A percentile compares a stretch with the other conserved stretches of the same genome.
Evolutionary conservation across 1,140 invertebrate genomes (phyloP).

Genomic region (Teleopsis dalmanni): DNA sequence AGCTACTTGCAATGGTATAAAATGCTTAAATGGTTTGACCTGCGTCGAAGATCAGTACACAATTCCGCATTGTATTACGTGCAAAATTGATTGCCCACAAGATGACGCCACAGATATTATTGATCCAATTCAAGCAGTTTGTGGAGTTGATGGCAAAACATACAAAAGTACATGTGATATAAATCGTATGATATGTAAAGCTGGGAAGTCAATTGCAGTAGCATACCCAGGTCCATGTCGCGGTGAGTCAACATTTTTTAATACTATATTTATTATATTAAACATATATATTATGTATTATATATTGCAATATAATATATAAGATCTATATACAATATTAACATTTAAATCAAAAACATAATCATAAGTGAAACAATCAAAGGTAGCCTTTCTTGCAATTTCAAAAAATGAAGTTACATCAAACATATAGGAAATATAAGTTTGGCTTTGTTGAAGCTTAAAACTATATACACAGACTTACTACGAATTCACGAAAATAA

Average conservation of each 20-base stretch:
- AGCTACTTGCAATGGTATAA: conserved; percentile 70
- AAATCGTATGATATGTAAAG: conserved; percentile 70
- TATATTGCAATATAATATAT: too few relatives aligned
- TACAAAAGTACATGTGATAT: conserved; percentile 82
- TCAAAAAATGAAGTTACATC: too few relatives aligned
- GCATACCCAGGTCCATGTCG: conserved; percentile 81
- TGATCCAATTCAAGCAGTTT: conserved; percentile 56
- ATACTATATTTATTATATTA: too few relatives aligned
- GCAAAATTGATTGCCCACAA: conserved; percentile 58
- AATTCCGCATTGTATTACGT: conserved; percentile 74
- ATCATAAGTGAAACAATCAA: too few relatives aligned
- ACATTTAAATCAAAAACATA: too few relatives aligned
- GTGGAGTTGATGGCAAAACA: conserved; percentile 78
- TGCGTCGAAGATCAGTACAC: conserved; percentile 81
- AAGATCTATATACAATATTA: too few relatives aligned
- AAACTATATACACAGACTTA: too few relatives aligned
- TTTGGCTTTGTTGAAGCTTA: too few relatives aligned
- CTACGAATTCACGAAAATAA: too few relatives aligned
- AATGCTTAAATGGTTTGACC: conserved; percentile 69
- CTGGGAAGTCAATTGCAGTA: conserved; percentile 71
- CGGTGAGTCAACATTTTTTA: conserved; percentile 61
- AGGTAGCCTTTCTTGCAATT: too few relatives aligned
- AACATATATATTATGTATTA: too few relatives aligned
- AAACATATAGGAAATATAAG: too few relatives aligned
- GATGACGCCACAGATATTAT: conserved; percentile 24